A percentile compares a stretch with the other conserved stretches of the same genome.
Conservation (phyloP, 2,797 vertebrate species). For the Anabacerthia variegaticeps region DNA sequence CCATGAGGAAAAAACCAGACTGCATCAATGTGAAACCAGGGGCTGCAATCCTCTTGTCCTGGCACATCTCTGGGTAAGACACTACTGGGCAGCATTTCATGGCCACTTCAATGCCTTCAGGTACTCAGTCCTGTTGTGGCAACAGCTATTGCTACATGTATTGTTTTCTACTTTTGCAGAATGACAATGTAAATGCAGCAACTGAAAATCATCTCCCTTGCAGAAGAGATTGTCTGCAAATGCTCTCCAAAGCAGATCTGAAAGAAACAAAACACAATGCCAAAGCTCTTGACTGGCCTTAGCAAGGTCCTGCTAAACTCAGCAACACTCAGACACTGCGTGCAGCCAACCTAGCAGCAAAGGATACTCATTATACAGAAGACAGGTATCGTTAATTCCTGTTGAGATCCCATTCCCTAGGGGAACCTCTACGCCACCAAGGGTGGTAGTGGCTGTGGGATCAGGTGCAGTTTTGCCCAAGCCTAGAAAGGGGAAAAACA, state of each 20-base stretch:
- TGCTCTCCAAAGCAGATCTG: not conserved
- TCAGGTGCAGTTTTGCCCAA: conserved; percentile 95
- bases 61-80: not conserved
- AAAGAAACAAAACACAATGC: not conserved
- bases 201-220: not conserved
- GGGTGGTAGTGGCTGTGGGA: conserved; percentile 81
- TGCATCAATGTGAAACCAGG: not conserved
- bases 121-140: not conserved
- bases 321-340: rapidly evolving
- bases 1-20: not conserved
- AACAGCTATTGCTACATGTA: not conserved
- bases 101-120: not conserved
- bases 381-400: conserved; percentile 92
- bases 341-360: not conserved
- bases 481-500: conserved; percentile 76
- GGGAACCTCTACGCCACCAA: conserved; percentile 93
- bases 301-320: not conserved
- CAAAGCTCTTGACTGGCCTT: not conserved
- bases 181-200: not conserved
- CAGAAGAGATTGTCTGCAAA: not conserved
- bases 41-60: not conserved
- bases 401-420: conserved; percentile 88
- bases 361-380: conserved; percentile 99
- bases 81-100: not conserved
- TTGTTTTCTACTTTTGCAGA: not conserved